Conservation (phyloP, 2,888 invertebrate genomes). For the Chrysolina oricalcia region DNA sequence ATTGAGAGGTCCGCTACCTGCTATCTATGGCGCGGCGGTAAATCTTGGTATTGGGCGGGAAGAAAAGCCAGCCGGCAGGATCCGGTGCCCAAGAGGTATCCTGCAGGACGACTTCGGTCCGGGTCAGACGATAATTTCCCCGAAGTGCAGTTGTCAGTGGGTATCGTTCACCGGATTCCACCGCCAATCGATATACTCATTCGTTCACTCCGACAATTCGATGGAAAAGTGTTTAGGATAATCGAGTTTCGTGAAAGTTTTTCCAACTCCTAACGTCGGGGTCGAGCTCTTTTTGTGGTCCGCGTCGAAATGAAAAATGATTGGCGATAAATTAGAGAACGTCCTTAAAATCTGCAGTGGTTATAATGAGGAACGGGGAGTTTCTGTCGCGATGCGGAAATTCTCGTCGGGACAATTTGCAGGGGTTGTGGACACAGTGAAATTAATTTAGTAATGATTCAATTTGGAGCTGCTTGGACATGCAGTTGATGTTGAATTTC, state of each 20-base stretch:
- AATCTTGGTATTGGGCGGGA: slow-evolving; percentile 60
- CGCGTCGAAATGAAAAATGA: slow-evolving; percentile 19
- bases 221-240: slow-evolving; percentile 44
- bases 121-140: slow-evolving; percentile 65
- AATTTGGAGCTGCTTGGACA: too few species aligned
- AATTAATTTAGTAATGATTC: too few species aligned
- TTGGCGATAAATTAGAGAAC: slow-evolving; percentile 1
- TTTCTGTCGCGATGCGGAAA: too few species aligned
- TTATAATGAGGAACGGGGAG: too few species aligned
- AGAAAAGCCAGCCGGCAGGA: slow-evolving; percentile 48
- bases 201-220: slow-evolving; percentile 40
- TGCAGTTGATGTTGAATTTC: too few species aligned
- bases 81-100: slow-evolving; percentile 52
- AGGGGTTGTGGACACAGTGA: too few species aligned
- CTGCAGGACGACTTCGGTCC: slow-evolving; percentile 51
- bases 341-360: too few species aligned
- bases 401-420: too few species aligned
- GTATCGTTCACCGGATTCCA: slow-evolving; percentile 62
- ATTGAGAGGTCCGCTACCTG: slow-evolving; percentile 55
- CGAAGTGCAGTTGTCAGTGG: slow-evolving; percentile 65
- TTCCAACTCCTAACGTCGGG: slow-evolving; percentile 9
- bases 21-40: slow-evolving; percentile 57
- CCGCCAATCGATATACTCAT: slow-evolving; percentile 59
- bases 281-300: slow-evolving; percentile 3
- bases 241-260: slow-evolving; percentile 41